phyloP scores from a whole-genome alignment of 2,888 invertebrate genomes.

The Phytoseiulus persimilis region DNA sequence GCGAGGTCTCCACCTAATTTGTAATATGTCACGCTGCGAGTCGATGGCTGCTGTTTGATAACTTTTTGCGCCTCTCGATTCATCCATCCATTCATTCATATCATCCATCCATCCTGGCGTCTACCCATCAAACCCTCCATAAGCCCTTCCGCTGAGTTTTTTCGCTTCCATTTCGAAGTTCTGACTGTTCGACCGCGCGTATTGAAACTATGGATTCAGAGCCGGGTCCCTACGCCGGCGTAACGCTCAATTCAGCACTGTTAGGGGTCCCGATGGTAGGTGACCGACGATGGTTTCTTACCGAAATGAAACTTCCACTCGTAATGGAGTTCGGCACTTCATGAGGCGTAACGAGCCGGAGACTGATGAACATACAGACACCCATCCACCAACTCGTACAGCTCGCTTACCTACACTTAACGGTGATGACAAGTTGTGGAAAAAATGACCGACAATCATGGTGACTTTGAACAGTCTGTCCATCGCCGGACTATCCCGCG shows the following conservation, averaged over 20 bases:
- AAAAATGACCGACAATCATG: not conserved
- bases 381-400: not conserved
- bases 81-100: not conserved
- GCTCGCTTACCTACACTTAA: not conserved
- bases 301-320: not conserved
- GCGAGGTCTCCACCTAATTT: constrained; percentile 35
- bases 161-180: not conserved
- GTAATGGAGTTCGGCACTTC: constrained; percentile 5
- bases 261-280: not conserved
- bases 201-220: not conserved
- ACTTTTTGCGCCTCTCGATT: not conserved
- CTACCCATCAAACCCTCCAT: not conserved
- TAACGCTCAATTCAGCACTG: not conserved
- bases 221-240: not conserved
- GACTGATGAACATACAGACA: not conserved
- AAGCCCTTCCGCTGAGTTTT: not conserved
- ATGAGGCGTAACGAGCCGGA: not conserved
- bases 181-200: not conserved
- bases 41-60: constrained; percentile 16
- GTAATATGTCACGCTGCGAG: constrained; percentile 30
- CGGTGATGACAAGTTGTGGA: not conserved
- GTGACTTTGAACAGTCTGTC: not conserved
- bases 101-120: not conserved
- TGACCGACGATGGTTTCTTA: not conserved
- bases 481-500: not conserved